phyloP scores from a whole-genome alignment of 2,113 vertebrate species.

The Hoplias malabaricus region DNA sequence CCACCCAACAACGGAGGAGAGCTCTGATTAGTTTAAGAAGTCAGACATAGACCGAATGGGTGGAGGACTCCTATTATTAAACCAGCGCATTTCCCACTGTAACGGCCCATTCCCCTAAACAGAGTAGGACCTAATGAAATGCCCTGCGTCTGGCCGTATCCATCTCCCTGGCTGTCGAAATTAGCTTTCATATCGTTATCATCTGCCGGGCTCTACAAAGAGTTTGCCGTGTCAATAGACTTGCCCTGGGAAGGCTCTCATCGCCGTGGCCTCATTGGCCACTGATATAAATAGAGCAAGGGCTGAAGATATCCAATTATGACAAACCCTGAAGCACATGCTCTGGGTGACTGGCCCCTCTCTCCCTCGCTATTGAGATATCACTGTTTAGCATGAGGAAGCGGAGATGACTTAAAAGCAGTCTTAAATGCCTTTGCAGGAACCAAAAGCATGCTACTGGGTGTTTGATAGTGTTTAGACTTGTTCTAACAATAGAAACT shows the following conservation, averaged over 20 bases:
- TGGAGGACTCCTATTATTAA: slow-evolving; percentile 38
- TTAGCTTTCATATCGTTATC: slow-evolving; percentile 52
- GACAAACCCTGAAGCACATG: slow-evolving; percentile 38
- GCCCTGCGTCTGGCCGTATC: slow-evolving; percentile 42
- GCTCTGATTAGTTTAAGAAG: slow-evolving; percentile 49
- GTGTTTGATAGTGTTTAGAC: not conserved
- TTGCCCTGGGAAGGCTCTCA: slow-evolving; percentile 50
- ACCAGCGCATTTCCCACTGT: slow-evolving; percentile 44
- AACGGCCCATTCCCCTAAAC: slow-evolving; percentile 42
- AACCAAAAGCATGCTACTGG: not conserved
- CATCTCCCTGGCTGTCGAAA: slow-evolving; percentile 43
- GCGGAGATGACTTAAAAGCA: slow-evolving; percentile 21
- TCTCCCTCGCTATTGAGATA: slow-evolving; percentile 16
- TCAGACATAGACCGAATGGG: slow-evolving; percentile 18
- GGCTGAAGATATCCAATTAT: slow-evolving; percentile 51
- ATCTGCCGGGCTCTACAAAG: slow-evolving; percentile 43
- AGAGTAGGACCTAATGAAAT: slow-evolving; percentile 49
- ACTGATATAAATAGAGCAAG: slow-evolving; percentile 54
- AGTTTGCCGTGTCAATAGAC: slow-evolving; percentile 49
- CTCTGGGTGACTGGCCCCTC: slow-evolving; percentile 22
- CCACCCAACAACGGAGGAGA: slow-evolving; percentile 11
- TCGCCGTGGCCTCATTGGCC: slow-evolving; percentile 38
- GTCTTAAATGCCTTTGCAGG: slow-evolving; percentile 18
- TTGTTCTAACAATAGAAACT: not conserved
- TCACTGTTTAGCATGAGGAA: slow-evolving; percentile 3